A percentile compares a stretch with the other conserved stretches of the same genome.
Evolutionary conservation across 2,888 invertebrate species (phyloP).

Genomic region (Chironomus riparius): DNA sequence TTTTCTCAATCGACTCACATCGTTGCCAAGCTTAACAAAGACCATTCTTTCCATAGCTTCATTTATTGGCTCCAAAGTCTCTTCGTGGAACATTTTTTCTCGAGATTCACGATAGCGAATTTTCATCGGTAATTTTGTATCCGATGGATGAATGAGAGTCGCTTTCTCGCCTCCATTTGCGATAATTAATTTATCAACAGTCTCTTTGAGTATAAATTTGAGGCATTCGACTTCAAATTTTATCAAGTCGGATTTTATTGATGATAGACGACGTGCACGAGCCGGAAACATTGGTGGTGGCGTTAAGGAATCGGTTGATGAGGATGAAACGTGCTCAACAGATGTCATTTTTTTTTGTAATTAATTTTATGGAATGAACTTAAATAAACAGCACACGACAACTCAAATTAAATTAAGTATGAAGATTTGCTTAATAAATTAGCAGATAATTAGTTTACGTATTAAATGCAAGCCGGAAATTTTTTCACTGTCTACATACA

Average conservation of each 20-base stretch:
- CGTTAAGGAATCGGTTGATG: neutral
- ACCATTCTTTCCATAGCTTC: slow-evolving; percentile 27
- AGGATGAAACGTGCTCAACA: neutral
- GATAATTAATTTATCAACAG: slow-evolving; percentile 18
- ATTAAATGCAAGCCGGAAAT: no score
- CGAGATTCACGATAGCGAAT: slow-evolving; percentile 26
- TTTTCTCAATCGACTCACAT: slow-evolving; percentile 17
- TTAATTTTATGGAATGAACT: neutral
- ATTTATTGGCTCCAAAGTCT: slow-evolving; percentile 20
- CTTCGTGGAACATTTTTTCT: slow-evolving; percentile 23
- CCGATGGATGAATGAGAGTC: slow-evolving; percentile 3
- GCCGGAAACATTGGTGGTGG: neutral
- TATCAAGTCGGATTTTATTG: slow-evolving; percentile 18
- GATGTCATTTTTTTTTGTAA: neutral
- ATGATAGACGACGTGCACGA: slow-evolving; percentile 10
- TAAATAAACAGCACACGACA: neutral
- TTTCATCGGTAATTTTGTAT: slow-evolving; percentile 22
- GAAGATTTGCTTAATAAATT: no score
- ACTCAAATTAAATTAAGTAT: no score
- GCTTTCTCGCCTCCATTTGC: slow-evolving; percentile 19
- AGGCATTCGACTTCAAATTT: slow-evolving; percentile 25
- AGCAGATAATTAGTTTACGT: no score
- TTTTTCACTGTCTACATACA: no score
- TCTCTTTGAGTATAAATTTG: slow-evolving; percentile 9
- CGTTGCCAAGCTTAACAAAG: slow-evolving; percentile 24